Evolutionary conservation across 2,888 invertebrate genomes (phyloP), one percentile per base, ranked within the genome.

Genomic region (Drosophila nigricruria): DNA sequence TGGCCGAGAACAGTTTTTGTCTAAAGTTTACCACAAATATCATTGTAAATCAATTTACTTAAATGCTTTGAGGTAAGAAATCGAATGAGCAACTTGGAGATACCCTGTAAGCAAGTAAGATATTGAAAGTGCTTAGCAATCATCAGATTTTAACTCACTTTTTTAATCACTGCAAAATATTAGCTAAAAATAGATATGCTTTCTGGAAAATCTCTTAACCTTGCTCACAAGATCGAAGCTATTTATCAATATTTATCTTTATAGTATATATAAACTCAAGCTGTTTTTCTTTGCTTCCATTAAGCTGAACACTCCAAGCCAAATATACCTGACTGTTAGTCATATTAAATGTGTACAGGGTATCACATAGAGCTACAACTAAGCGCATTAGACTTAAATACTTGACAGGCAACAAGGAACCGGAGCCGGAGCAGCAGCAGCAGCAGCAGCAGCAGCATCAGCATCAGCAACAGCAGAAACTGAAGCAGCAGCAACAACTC

Each of bases 301-400:
- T 20, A 5, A 43, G 5, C n/a, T 4, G 16, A 45, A 3, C n/a
- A 1, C 16, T 4, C 4, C 45, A 16, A 16, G 25, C n/a, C n/a
- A n/a, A n/a, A 42, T 16, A 3, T 10, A 1, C 47, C 57, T 34
- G 30, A n/a, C 16, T 62, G 54, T 70, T 18, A 34, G 10, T 2
- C 58, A 20, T 5, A 3, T 45, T 14, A 32, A 58, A 25, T 58
- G 36, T 32, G 3, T 38, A 34, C 36, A 47, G 47, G 36, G 58
- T 36, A 71, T 56, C 58, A 50, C 42, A n/a, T 40, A 42, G 52
- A 62, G 65, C 53, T 42, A 30, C 18, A 61, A 72, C 87, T 81
- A 89, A 84, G 84, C 89, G 89, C 76, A 84, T 84, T 84, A 89
- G 74, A 76, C 75, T 83, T 72, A 78, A 78, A 73, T 67, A 71